Base-by-base conservation (phyloP, 2,113 vertebrate species). In the Tragulus kanchil region DNA sequence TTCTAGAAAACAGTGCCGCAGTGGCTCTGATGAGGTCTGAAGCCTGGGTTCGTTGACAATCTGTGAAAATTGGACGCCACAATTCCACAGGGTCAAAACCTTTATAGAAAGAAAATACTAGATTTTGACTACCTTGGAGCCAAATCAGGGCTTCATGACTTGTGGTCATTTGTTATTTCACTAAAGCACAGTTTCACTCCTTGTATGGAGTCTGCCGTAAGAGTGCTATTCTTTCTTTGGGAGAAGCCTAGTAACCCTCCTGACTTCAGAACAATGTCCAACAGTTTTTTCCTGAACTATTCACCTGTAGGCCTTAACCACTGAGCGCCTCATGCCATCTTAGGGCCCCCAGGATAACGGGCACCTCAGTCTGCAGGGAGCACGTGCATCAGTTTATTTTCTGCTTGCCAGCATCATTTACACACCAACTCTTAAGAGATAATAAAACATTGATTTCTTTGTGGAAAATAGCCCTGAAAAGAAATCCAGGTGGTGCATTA, bases 391-490 rank as follows among this genome's bases (percentile, higher is more conserved):
- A n/a, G 8, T 9, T 94, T 58, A 19, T 67, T 67, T 91, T 67
- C 36, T 2, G 28, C 0, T 4, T 65, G 77, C 58, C 93, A 65
- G 31, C 58, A 56, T 45, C 82, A 58, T 77, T 77, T 77, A 52
- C 3, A 59, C 17, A 73, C n/a, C 45, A 75, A 17, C 8, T 64
- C 61, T 64, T 13, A 65, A 54, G 21, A 90, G 56, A 61, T 65
- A 64, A 78, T 45, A 69, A 85, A 95, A 92, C 67, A 28, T 12
- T 67, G 25, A 15, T 65, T 71, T 92, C 50, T 95, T 91, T 85
- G 77, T 91, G 73, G 82, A 93, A 90, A 95, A 83, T 4, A 91
- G 82, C 19, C 50, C 85, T 79, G 85, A 85, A 71, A 86, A 96
- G 82, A 85, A 97, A 92, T 42, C 71, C 67, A 87, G 64, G 83